Evolutionary conservation across 2,888 invertebrate species (phyloP).

Genomic region (Sthenelais limicola): DNA sequence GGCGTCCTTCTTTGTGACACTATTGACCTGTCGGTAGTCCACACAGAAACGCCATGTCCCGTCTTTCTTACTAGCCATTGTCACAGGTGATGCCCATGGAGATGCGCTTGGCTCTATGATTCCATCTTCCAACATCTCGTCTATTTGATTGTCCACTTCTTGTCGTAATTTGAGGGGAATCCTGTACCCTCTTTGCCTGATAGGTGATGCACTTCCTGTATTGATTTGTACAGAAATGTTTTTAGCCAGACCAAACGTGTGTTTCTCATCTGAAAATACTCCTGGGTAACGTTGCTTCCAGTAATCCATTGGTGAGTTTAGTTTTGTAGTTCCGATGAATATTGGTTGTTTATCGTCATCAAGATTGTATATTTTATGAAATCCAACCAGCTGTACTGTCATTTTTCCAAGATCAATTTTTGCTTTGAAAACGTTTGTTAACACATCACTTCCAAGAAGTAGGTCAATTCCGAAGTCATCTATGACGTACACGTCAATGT

Average conservation of each 20-base stretch:
- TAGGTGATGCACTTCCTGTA: constrained; percentile 4
- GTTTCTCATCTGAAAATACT: background rate
- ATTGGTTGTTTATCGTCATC: too few species aligned
- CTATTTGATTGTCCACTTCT: background rate
- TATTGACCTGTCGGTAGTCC: constrained; percentile 44
- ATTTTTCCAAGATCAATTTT: too few species aligned
- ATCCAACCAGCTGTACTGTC: too few species aligned
- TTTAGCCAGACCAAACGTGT: background rate
- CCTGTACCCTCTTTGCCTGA: background rate
- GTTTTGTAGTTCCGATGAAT: too few species aligned
- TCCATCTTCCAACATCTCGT: background rate
- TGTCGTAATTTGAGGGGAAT: background rate
- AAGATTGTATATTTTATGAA: too few species aligned
- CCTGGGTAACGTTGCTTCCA: background rate
- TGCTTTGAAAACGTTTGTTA: too few species aligned
- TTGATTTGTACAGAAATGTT: background rate
- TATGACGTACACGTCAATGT: too few species aligned
- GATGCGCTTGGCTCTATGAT: background rate
- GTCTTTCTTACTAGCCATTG: background rate
- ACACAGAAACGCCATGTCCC: constrained; percentile 43
- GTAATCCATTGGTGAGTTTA: too few species aligned
- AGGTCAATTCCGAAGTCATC: too few species aligned
- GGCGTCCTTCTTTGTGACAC: constrained; percentile 34
- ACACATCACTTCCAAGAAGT: too few species aligned
- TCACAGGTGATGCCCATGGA: background rate